Evolutionary conservation across 2,888 invertebrate species (phyloP).

Genomic region (Amiota mariae): DNA sequence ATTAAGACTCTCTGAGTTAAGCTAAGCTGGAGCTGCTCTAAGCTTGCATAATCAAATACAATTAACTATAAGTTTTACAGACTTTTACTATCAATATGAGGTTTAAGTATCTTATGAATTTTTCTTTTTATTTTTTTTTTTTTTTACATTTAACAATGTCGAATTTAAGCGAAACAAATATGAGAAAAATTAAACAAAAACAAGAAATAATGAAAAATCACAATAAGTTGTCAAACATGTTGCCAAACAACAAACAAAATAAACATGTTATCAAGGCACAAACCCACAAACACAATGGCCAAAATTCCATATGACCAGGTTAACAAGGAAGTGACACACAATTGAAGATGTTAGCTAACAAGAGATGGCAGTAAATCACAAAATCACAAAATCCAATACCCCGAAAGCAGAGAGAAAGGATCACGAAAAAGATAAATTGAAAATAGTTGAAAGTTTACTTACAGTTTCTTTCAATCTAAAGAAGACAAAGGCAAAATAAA

Average conservation of each 20-base stretch:
- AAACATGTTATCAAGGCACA: background rate
- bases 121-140: background rate
- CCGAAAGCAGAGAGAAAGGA: no score
- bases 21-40: background rate
- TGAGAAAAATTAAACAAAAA: background rate
- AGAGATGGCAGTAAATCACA: no score
- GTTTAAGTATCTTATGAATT: background rate
- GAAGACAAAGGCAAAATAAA: no score
- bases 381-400: no score
- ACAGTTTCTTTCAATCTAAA: no score
- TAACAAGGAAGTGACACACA: background rate
- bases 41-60: constrained; percentile 19
- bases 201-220: background rate
- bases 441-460: no score
- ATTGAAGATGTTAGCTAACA: background rate
- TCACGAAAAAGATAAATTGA: no score
- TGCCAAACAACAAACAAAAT: background rate
- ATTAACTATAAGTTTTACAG: constrained; percentile 5
- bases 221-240: constrained; percentile 24
- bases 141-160: background rate
- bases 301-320: background rate
- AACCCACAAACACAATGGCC: background rate
- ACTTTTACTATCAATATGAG: constrained; percentile 17
- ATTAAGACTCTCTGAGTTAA: background rate
- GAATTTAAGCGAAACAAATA: no score